Conservation (phyloP, 92 coral and sea anemone species). For the Zoanthus gigantus region DNA sequence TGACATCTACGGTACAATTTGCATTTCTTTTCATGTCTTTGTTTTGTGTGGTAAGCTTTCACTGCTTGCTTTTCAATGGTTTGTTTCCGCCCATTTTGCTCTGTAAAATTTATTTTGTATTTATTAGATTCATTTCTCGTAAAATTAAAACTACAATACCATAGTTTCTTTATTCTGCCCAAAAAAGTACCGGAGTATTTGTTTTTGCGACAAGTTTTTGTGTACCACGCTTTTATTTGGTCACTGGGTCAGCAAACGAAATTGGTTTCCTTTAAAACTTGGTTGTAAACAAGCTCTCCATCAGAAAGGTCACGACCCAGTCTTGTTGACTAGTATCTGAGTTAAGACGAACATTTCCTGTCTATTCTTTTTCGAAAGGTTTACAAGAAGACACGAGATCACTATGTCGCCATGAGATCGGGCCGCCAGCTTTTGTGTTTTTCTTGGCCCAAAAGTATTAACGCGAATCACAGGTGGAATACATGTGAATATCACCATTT, state of each 20-base stretch:
- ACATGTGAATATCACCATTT: slow-evolving; percentile 23
- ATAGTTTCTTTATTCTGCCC: neutral
- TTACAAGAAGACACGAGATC: neutral
- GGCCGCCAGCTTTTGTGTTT: neutral
- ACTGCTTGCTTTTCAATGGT: neutral
- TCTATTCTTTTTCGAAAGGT: slow-evolving; percentile 41
- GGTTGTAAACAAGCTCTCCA: slow-evolving; percentile 48
- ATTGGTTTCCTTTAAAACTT: slow-evolving; percentile 30
- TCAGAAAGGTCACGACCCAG: slow-evolving; percentile 47
- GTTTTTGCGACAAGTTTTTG: slow-evolving; percentile 12
- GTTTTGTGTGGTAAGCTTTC: slow-evolving; percentile 32
- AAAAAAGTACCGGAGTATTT: slow-evolving; percentile 5
- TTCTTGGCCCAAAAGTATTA: slow-evolving; percentile 2
- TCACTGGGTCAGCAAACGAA: slow-evolving; percentile 46
- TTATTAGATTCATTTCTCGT: too few relatives aligned
- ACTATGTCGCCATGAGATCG: neutral
- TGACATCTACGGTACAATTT: slow-evolving; percentile 3
- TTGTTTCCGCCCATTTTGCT: slow-evolving; percentile 52
- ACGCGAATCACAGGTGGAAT: slow-evolving; percentile 34
- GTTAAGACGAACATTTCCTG: slow-evolving; percentile 47
- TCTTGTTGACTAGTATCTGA: slow-evolving; percentile 47
- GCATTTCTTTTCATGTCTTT: slow-evolving; percentile 43
- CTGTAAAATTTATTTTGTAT: neutral
- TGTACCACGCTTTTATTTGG: slow-evolving; percentile 50
- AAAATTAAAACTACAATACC: neutral